Evolutionary conservation across 2,888 invertebrate genomes (phyloP).

Genomic region (Linhomoeus sp.): DNA sequence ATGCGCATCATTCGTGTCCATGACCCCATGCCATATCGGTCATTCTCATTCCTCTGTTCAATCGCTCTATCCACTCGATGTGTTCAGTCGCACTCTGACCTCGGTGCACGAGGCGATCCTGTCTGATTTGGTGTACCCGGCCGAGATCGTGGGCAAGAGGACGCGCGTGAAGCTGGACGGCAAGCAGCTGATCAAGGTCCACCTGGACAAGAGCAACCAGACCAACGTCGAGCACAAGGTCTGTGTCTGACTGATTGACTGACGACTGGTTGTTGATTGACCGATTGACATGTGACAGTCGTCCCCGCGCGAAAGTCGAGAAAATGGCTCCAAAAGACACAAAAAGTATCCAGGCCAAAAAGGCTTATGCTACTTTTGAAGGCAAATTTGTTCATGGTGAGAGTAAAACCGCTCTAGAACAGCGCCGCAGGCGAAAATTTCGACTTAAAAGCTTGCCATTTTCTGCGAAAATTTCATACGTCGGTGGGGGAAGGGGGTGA

Average conservation of each 20-base stretch:
- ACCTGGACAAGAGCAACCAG: constrained; percentile 83
- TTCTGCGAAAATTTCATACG: no score
- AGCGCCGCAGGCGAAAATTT: no score
- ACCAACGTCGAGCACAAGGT: constrained; percentile 99
- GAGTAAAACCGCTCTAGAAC: no score
- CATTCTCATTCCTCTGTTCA: no score
- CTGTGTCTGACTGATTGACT: constrained; percentile 11
- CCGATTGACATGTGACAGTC: neutral
- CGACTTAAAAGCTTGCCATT: no score
- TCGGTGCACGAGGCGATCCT: constrained; percentile 90
- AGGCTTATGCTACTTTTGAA: neutral
- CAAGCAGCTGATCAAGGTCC: constrained; percentile 84
- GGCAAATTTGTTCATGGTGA: no score
- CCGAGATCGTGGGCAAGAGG: constrained; percentile 95
- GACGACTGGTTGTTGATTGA: neutral
- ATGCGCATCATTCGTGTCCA: no score
- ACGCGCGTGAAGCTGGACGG: constrained; percentile 89
- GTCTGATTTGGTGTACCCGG: constrained; percentile 92
- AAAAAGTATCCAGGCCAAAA: neutral
- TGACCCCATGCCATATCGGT: no score
- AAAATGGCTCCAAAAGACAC: neutral
- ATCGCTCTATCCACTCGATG: no score
- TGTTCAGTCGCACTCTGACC: constrained; percentile 56
- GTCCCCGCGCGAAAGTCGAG: neutral
- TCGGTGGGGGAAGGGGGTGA: no score